phyloP scores from a whole-genome alignment of 1,140 invertebrate species.

The Sycobia sp. region DNA sequence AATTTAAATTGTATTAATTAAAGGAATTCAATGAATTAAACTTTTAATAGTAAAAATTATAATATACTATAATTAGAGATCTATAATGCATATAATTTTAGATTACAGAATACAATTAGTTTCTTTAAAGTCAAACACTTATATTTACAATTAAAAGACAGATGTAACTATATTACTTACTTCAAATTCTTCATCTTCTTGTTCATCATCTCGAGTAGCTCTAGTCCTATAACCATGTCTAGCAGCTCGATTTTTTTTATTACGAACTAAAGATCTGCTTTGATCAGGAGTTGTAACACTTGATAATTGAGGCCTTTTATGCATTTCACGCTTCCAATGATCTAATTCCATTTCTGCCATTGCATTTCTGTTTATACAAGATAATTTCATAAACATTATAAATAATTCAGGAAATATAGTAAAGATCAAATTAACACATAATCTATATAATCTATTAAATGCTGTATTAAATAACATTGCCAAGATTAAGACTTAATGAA shows the following conservation, averaged over 20 bases:
- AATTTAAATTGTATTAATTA: too few species aligned
- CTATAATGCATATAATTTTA: too few species aligned
- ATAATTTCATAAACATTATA: slow-evolving; percentile 1
- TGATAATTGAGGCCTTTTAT: slow-evolving; percentile 64
- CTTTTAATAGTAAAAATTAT: too few species aligned
- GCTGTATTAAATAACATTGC: too few species aligned
- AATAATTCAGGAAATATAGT: slow-evolving; percentile 13
- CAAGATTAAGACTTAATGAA: too few species aligned
- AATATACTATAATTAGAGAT: too few species aligned
- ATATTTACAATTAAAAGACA: background rate
- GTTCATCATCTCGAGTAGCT: slow-evolving; percentile 61
- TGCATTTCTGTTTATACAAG: slow-evolving; percentile 42
- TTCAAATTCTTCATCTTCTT: slow-evolving; percentile 62
- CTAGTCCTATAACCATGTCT: slow-evolving; percentile 65
- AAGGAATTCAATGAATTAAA: too few species aligned
- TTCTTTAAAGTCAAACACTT: too few species aligned
- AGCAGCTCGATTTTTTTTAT: slow-evolving; percentile 49
- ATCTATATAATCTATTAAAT: too few species aligned
- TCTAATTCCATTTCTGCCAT: slow-evolving; percentile 68
- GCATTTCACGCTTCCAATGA: slow-evolving; percentile 73
- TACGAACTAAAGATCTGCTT: slow-evolving; percentile 41
- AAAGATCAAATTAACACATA: too few species aligned
- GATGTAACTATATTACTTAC: slow-evolving; percentile 40
- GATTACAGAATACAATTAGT: too few species aligned
- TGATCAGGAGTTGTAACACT: slow-evolving; percentile 42